Conservation (phyloP, 2,113 vertebrate species). For the Motacilla alba region DNA sequence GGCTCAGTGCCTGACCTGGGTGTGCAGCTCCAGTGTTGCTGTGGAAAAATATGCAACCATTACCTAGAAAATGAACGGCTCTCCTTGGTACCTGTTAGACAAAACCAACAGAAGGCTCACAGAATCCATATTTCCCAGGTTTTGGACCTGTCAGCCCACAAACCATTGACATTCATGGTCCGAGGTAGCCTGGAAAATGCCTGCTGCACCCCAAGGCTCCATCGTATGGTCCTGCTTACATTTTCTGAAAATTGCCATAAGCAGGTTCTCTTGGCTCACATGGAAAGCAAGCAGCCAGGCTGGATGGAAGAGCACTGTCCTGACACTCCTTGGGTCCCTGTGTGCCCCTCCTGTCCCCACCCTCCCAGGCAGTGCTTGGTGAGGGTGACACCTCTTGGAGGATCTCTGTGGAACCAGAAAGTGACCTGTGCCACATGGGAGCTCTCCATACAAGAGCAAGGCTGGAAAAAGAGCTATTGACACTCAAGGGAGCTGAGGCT, state of each 20-base stretch:
- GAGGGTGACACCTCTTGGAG: neutral
- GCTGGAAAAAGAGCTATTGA: neutral
- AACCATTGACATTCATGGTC: neutral
- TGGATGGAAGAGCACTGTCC: neutral
- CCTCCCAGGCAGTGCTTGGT: neutral
- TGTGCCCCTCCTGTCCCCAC: neutral
- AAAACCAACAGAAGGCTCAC: neutral
- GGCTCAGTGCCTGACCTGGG: too few relatives aligned
- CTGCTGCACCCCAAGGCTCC: accelerated
- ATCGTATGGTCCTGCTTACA: neutral
- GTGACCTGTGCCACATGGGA: neutral
- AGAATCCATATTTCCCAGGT: neutral
- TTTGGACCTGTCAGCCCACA: neutral
- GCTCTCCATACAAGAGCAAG: neutral
- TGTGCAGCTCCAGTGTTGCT: neutral
- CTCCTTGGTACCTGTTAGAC: neutral
- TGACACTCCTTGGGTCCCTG: neutral
- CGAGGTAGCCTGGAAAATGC: neutral
- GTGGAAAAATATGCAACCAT: neutral
- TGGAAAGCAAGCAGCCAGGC: neutral
- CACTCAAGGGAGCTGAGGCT: neutral
- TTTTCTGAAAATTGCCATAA: neutral
- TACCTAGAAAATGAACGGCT: neutral
- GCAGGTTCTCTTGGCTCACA: neutral
- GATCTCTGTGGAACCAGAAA: neutral